Evolutionary conservation across 2,113 vertebrate species (phyloP).

Genomic region (Myotis yumanensis): DNA sequence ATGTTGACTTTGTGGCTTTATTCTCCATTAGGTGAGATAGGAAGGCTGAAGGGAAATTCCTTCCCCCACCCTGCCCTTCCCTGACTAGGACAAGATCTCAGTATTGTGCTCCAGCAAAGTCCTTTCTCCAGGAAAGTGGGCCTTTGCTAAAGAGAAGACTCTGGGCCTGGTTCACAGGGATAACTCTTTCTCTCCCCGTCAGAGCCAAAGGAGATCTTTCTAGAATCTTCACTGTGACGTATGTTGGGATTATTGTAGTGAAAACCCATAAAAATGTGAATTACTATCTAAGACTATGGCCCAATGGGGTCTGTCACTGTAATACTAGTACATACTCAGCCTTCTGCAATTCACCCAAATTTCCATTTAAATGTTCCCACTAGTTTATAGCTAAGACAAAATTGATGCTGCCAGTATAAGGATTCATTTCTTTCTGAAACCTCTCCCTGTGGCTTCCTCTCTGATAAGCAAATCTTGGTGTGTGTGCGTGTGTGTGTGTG

Average conservation of each 20-base stretch:
- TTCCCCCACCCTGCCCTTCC: background rate
- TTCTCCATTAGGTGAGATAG: background rate
- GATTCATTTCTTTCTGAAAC: constrained; percentile 45
- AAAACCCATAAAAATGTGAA: background rate
- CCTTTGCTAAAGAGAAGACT: background rate
- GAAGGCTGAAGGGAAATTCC: background rate
- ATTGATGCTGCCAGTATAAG: background rate
- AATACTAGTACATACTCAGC: background rate
- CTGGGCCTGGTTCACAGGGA: background rate
- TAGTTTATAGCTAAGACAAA: background rate
- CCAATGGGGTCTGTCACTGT: background rate
- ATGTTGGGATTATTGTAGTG: background rate
- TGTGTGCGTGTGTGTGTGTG: background rate
- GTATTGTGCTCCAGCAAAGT: background rate
- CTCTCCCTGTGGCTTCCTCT: background rate
- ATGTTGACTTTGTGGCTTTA: background rate
- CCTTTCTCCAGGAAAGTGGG: background rate
- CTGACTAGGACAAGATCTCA: background rate
- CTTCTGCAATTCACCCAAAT: background rate
- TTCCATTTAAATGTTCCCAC: background rate
- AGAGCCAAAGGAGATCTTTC: background rate
- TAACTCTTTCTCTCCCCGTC: background rate
- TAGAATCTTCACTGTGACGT: background rate
- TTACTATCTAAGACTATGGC: background rate
- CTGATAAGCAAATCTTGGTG: no score